Percentiles rank a stretch among this genome's conserved stretches.
phyloP scores from a whole-genome alignment of 2,888 invertebrate species.

The Parasteatoda lunata region DNA sequence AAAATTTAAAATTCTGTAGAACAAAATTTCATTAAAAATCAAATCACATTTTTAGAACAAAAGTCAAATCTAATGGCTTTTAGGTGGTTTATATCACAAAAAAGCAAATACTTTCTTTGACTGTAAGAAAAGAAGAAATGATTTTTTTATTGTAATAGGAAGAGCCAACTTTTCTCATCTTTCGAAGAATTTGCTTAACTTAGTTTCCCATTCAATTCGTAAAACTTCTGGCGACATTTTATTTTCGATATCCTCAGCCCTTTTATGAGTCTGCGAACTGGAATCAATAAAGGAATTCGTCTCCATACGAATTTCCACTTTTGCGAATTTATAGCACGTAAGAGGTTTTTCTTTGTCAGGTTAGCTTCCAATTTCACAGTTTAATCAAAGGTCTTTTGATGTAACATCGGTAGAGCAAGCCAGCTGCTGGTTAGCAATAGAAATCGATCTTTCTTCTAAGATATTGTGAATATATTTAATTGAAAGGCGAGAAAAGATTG shows the following conservation, averaged over 20 bases:
- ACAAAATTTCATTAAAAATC: too few species aligned
- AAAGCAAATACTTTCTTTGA: too few species aligned
- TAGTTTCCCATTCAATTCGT: not conserved
- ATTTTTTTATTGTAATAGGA: too few species aligned
- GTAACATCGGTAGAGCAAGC: not conserved
- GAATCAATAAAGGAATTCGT: not conserved
- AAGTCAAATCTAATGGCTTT: too few species aligned
- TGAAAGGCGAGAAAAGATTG: too few species aligned
- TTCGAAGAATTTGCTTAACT: not conserved
- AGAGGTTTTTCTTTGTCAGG: conserved; percentile 33
- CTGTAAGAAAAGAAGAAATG: too few species aligned
- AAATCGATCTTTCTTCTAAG: not conserved
- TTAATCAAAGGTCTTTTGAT: conserved; percentile 49
- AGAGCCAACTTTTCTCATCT: too few species aligned
- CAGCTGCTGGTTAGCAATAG: not conserved
- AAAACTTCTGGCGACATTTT: not conserved
- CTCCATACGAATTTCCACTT: conserved; percentile 35
- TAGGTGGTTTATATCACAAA: too few species aligned
- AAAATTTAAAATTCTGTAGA: too few species aligned
- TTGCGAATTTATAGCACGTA: conserved; percentile 35
- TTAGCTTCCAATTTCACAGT: conserved; percentile 44
- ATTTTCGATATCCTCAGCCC: conserved; percentile 3
- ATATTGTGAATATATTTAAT: too few species aligned
- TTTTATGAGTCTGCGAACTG: not conserved
- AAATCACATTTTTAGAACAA: too few species aligned